A percentile compares a stretch with the other conserved stretches of the same genome.
Evolutionary conservation across 92 coral and sea anemone species (phyloP).

Genomic region (Phenganax stokvisi): DNA sequence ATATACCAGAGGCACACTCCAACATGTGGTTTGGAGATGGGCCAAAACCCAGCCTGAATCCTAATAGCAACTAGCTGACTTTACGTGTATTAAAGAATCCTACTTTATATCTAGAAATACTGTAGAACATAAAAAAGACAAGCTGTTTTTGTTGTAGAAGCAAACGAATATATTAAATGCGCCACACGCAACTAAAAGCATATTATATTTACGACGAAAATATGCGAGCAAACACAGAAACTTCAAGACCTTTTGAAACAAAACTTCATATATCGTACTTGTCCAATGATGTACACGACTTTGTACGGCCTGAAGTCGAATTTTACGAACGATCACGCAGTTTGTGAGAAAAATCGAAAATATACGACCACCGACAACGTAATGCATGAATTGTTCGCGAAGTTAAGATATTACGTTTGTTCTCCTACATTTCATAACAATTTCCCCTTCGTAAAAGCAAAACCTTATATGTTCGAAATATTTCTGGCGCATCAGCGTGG

Average conservation of each 20-base stretch:
- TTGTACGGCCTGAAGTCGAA: no score
- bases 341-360: not conserved
- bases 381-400: constrained; percentile 21
- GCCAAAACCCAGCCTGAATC: not conserved
- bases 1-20: not conserved
- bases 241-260: no score
- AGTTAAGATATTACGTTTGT: constrained; percentile 18
- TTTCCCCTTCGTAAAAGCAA: not conserved
- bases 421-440: constrained; percentile 10
- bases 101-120: not conserved
- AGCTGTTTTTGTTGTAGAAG: not conserved
- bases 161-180: not conserved
- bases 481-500: not conserved
- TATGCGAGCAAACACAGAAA: not conserved
- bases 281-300: no score
- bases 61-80: constrained; percentile 8
- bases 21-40: constrained; percentile 18
- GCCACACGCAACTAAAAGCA: constrained; percentile 4
- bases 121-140: not conserved
- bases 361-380: constrained; percentile 16
- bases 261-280: no score
- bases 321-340: no score
- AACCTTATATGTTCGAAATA: not conserved
- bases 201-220: not conserved
- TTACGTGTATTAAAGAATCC: not conserved